Evolutionary conservation across 2,113 vertebrate species (phyloP).

Genomic region (Arenaria interpres): DNA sequence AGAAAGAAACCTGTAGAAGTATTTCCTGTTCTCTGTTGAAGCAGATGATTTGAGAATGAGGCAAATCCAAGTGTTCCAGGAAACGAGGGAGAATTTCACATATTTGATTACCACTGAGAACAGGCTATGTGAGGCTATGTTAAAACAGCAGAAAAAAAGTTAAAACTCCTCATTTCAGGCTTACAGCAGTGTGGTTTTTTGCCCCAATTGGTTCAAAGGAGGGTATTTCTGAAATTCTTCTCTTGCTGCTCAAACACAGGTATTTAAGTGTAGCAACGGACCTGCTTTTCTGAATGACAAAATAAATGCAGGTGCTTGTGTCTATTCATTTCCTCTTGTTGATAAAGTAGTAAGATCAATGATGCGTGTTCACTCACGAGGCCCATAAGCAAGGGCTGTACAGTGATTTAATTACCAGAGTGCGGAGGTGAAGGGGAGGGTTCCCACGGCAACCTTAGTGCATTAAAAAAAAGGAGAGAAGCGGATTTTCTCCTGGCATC

Average conservation of each 20-base stretch:
- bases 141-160: not conserved
- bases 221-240: not conserved
- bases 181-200: not conserved
- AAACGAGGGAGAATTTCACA: not conserved
- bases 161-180: not conserved
- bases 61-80: not conserved
- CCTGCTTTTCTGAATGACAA: not conserved
- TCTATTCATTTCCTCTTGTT: not conserved
- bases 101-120: not conserved
- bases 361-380: not conserved
- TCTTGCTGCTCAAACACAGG: not conserved
- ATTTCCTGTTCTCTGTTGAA: not conserved
- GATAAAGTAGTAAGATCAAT: not conserved
- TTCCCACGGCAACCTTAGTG: constrained; percentile 10
- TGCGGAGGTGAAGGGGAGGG: not conserved
- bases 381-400: not conserved
- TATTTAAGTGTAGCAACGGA: rapidly evolving
- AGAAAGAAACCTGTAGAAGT: not conserved
- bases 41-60: not conserved
- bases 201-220: not conserved
- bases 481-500: not conserved
- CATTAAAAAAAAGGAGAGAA: not conserved
- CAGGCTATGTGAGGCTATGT: rapidly evolving
- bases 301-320: not conserved
- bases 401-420: not conserved